Conservation (phyloP, 2,888 invertebrate genomes). For the Leptarthrus brevirostris region DNA sequence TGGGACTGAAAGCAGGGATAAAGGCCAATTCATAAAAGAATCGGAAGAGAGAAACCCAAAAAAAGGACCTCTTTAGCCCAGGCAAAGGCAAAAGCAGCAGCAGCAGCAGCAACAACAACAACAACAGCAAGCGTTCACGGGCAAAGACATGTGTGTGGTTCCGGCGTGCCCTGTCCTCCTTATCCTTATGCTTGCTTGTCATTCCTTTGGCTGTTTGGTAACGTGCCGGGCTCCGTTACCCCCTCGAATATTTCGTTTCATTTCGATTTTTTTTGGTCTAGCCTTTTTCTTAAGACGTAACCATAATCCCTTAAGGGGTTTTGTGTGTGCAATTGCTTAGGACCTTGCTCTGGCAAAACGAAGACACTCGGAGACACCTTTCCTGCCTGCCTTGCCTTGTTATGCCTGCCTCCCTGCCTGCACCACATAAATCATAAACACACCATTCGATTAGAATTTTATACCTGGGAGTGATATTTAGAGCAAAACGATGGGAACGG, state of each 20-base stretch:
- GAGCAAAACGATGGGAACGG: not conserved
- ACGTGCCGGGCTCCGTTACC: not conserved
- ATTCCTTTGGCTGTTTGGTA: not conserved
- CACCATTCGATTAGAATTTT: not conserved
- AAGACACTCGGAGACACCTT: conserved; percentile 1
- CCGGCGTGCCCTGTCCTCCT: conserved; percentile 8
- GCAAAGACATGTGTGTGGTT: conserved; percentile 29
- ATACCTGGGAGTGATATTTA: not conserved
- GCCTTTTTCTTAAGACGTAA: conserved; percentile 13
- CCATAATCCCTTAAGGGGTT: not conserved
- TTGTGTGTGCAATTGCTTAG: conserved; percentile 10
- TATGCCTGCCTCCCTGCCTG: not conserved
- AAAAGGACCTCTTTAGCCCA: conserved; percentile 33
- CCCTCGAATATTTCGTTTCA: not conserved
- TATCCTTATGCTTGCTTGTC: not conserved
- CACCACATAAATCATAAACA: not conserved
- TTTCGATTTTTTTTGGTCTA: conserved; percentile 21
- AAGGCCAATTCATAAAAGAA: conserved; percentile 42
- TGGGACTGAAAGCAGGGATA: conserved; percentile 22
- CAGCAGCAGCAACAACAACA: conserved; percentile 5
- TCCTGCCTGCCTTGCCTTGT: not conserved
- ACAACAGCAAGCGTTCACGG: not conserved
- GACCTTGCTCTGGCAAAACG: not conserved
- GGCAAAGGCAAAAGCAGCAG: not conserved
- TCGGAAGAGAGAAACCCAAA: conserved; percentile 45